Evolutionary conservation across 1,140 invertebrate genomes (phyloP).

Genomic region (Oryzaephilus surinamensis): DNA sequence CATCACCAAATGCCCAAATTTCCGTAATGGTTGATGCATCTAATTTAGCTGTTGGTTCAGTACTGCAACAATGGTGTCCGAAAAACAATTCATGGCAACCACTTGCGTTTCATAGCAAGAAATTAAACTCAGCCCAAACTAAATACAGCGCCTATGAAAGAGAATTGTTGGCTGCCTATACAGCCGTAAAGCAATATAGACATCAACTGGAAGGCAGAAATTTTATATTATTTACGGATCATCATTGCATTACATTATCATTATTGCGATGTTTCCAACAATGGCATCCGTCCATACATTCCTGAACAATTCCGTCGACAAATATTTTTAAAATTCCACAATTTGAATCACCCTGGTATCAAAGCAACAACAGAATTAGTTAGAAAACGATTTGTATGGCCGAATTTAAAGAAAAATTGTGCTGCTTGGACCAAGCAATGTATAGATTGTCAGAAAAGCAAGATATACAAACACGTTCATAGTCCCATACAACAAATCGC

Average conservation of each 20-base stretch:
- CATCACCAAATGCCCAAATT: constrained; percentile 14
- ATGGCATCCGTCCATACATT: neutral
- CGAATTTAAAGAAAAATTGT: neutral
- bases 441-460: neutral
- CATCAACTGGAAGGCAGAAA: constrained; percentile 24
- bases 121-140: constrained; percentile 25
- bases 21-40: constrained; percentile 26
- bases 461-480: neutral
- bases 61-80: constrained; percentile 26
- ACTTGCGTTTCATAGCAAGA: constrained; percentile 13
- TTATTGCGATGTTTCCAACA: constrained; percentile 12
- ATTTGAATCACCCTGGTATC: neutral
- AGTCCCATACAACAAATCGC: constrained; percentile 11
- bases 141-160: constrained; percentile 36
- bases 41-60: constrained; percentile 19
- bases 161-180: constrained; percentile 40
- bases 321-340: neutral
- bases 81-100: constrained; percentile 10
- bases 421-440: neutral
- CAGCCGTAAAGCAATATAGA: constrained; percentile 25
- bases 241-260: constrained; percentile 33
- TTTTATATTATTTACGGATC: constrained; percentile 34
- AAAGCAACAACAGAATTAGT: neutral
- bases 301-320: neutral
- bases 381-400: neutral